Conservation (phyloP, 2,888 invertebrate species). For the Polymixis flavicincta region DNA sequence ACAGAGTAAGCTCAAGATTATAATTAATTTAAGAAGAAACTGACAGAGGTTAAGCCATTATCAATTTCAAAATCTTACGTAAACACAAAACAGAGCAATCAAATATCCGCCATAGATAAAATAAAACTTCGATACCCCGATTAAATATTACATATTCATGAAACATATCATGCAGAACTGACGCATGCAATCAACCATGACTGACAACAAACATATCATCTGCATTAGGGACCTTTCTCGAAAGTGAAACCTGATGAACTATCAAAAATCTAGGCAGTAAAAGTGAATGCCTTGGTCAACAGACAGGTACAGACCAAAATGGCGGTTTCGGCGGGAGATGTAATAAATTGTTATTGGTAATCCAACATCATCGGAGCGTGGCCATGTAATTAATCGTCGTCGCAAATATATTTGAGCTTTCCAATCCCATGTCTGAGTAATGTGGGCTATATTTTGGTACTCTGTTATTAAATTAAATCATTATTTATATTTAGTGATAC, state of each 20-base stretch:
- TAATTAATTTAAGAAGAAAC: not conserved
- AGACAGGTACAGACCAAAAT: conserved; percentile 64
- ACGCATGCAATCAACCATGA: conserved; percentile 48
- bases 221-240: conserved; percentile 57
- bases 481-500: conserved; percentile 50
- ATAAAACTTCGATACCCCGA: conserved; percentile 30
- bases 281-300: conserved; percentile 61
- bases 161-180: conserved; percentile 56
- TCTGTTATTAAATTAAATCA: conserved; percentile 54
- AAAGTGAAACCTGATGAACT: conserved; percentile 66
- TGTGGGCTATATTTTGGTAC: conserved; percentile 37
- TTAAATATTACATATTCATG: conserved; percentile 42
- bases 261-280: conserved; percentile 63
- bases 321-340: conserved; percentile 54
- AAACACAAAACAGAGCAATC: not conserved
- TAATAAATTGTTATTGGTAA: conserved; percentile 65
- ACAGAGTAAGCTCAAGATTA: not conserved
- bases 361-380: conserved; percentile 61
- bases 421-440: conserved; percentile 50
- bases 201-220: conserved; percentile 50
- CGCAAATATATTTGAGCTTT: conserved; percentile 59
- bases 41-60: not conserved
- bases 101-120: conserved; percentile 16
- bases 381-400: conserved; percentile 66
- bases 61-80: not conserved